Conservation (phyloP, 2,797 vertebrate genomes). For the Syndactyla subalaris region DNA sequence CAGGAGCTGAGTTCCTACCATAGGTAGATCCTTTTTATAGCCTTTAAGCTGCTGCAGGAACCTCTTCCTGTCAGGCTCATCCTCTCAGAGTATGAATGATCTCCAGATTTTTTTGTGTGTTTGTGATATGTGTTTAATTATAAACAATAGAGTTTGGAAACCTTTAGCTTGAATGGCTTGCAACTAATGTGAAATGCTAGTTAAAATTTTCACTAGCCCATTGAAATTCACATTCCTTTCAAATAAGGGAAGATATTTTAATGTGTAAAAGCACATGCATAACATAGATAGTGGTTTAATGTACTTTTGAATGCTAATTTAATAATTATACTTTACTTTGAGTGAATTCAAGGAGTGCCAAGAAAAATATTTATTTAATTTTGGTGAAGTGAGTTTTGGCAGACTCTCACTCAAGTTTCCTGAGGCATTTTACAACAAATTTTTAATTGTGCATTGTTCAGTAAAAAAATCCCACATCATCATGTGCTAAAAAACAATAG, state of each 20-base stretch:
- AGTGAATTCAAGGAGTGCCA: rapidly evolving
- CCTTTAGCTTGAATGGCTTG: neutral
- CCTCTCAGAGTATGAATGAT: neutral
- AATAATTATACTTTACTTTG: neutral
- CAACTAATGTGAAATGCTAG: neutral
- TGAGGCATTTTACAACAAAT: neutral
- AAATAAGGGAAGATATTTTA: neutral
- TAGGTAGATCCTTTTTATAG: neutral
- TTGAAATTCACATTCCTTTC: neutral
- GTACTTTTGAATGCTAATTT: neutral
- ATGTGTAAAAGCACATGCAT: neutral
- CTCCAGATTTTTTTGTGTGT: neutral
- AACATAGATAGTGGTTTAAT: neutral
- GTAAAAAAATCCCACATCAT: neutral
- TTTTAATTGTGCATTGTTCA: neutral
- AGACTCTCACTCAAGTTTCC: neutral
- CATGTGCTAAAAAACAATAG: neutral
- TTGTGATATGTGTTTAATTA: neutral
- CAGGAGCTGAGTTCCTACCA: neutral
- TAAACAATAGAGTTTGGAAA: neutral
- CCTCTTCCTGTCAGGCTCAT: neutral
- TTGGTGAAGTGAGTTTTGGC: neutral
- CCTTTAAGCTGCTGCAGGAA: neutral
- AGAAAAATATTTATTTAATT: neutral
- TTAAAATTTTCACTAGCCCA: neutral